phyloP scores from a whole-genome alignment of 2,888 invertebrate genomes.

The Isoperla grammatica region DNA sequence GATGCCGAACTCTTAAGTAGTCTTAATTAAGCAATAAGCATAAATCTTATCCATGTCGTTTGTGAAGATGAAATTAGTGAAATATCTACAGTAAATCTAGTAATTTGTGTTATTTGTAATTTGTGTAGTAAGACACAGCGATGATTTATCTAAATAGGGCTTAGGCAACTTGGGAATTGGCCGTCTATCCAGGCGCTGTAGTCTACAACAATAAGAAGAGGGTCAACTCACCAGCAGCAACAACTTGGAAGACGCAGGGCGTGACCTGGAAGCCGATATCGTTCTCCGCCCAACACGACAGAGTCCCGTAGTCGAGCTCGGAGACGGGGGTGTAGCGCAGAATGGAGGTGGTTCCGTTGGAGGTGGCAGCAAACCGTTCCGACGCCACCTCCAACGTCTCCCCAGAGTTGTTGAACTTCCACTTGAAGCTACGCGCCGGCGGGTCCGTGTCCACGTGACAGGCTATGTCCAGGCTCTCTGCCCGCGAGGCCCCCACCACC shows the following conservation, averaged over 20 bases:
- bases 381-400: slow-evolving; percentile 79
- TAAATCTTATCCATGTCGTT: too few species aligned
- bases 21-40: too few species aligned
- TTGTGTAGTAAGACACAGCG: too few species aligned
- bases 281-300: slow-evolving; percentile 82
- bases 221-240: slow-evolving; percentile 71
- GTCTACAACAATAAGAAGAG: too few species aligned
- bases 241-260: slow-evolving; percentile 84
- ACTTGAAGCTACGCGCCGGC: slow-evolving; percentile 80
- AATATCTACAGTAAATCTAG: too few species aligned
- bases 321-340: slow-evolving; percentile 52
- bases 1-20: too few species aligned
- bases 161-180: too few species aligned
- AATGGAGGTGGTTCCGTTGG: slow-evolving; percentile 62
- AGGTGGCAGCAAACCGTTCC: slow-evolving; percentile 63
- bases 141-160: too few species aligned
- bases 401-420: slow-evolving; percentile 93
- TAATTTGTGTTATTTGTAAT: too few species aligned
- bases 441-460: slow-evolving; percentile 92
- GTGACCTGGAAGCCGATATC: slow-evolving; percentile 74
- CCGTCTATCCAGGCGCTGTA: too few species aligned
- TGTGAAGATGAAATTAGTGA: too few species aligned
- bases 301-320: slow-evolving; percentile 78
- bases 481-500: slow-evolving; percentile 82
- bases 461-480: slow-evolving; percentile 77